phyloP scores from a whole-genome alignment of 1,140 invertebrate species.

The Solenopsis invicta region DNA sequence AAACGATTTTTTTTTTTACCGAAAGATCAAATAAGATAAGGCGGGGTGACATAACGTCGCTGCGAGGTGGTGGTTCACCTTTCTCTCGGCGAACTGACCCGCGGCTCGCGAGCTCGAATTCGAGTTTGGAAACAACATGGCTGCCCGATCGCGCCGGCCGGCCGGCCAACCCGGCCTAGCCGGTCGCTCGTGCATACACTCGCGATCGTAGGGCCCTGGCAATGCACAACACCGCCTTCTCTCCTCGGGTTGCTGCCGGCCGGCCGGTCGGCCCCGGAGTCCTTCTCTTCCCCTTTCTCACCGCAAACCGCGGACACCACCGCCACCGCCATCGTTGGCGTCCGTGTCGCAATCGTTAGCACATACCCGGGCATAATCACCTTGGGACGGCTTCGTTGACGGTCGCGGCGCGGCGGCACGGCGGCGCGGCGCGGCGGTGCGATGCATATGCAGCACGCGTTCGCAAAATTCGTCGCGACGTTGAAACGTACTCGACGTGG shows the following conservation, averaged over 20 bases:
- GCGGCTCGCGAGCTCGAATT: slow-evolving; percentile 67
- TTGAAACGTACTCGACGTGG: slow-evolving; percentile 50
- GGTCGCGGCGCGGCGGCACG: slow-evolving; percentile 25
- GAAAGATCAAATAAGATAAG: slow-evolving; percentile 16
- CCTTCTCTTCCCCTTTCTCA: slow-evolving; percentile 18
- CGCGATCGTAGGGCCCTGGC: slow-evolving; percentile 65
- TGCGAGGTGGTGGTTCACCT: slow-evolving; percentile 52
- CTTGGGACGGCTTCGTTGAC: slow-evolving; percentile 68
- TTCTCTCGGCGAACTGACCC: slow-evolving; percentile 64
- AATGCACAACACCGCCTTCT: slow-evolving; percentile 62
- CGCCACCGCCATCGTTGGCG: slow-evolving; percentile 48
- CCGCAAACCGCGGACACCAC: slow-evolving; percentile 41
- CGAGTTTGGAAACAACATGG: slow-evolving; percentile 72
- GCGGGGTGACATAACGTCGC: slow-evolving; percentile 54
- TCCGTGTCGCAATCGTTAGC: slow-evolving; percentile 74
- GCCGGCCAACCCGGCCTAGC: too few relatives aligned
- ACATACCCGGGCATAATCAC: slow-evolving; percentile 69
- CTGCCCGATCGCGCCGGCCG: slow-evolving; percentile 56
- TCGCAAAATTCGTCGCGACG: slow-evolving; percentile 65
- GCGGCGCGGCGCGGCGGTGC: slow-evolving; percentile 37
- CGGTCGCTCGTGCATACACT: slow-evolving; percentile 57
- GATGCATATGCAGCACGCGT: slow-evolving; percentile 67
- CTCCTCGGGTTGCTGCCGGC: neutral
- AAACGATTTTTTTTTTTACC: slow-evolving; percentile 1
- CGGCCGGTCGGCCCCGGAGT: neutral